Evolutionary conservation across 2,797 vertebrate species (phyloP), one percentile per base, ranked within the genome.

Genomic region (Sylvilagus floridanus): DNA sequence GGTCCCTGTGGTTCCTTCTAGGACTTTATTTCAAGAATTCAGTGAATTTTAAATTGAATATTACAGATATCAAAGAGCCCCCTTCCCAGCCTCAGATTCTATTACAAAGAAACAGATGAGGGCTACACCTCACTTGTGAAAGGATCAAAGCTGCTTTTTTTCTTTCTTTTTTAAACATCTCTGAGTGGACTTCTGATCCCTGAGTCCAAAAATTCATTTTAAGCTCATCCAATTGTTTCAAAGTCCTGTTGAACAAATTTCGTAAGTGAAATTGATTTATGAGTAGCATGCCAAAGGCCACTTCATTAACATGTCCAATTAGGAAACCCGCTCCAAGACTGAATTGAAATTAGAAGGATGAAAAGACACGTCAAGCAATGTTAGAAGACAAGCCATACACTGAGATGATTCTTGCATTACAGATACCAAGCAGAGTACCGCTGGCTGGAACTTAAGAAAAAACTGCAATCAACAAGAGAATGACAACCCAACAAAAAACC

Each of bases 91-190:
- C 75, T 96, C 83, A 77, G 90, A 95, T 97, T 95, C 93, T 88
- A 94, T 97, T 96, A 96, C 88, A 97, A 96, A 97, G 88, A 96
- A 93, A 93, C 85, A 97, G 77, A 96, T 90, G 90, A 97, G 96
- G 88, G 78, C 71, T 79, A 85, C 76, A 94, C 79, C 75, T 97
- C 83, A 93, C 66, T 90, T 96, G 88, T 88, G 78, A 96, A 93
- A 84, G 79, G 93, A 96, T 97, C 95, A 96, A 96, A 96, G 96
- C 73, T 84, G 37, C 75, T 88, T 90, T 95, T 95, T 93, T 93
- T 93, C 75, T 65, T 82, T 69, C 35, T 12, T 92, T 37, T 72
- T 82, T 81, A 50, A 75, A 68, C 22, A 66, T 93, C 79, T 90
- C 87, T 88, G 82, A 90, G 65, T 85, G 60, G 22, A n/a, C 84